Conservation (phyloP, 2,113 vertebrate species). For the Aleadryas rufinucha region DNA sequence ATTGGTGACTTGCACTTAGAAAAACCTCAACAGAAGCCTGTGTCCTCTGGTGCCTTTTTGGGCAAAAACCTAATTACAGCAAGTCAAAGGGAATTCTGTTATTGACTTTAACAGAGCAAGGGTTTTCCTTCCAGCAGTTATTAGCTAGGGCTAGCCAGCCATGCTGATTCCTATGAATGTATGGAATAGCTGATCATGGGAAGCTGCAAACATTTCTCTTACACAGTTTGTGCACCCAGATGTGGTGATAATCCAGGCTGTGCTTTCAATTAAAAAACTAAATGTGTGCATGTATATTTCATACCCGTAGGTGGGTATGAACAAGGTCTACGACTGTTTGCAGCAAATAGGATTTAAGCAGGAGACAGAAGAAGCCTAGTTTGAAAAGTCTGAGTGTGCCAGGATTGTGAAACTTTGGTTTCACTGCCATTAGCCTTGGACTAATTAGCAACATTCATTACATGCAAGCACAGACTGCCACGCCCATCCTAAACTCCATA, state of each 20-base stretch:
- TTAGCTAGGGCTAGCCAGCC: background rate
- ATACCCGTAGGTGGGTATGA: fast-evolving
- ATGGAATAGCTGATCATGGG: background rate
- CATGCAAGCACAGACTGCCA: background rate
- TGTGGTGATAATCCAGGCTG: background rate
- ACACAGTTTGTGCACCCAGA: background rate
- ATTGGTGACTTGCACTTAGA: background rate
- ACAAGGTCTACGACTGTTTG: background rate
- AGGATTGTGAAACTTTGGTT: background rate
- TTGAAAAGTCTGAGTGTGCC: background rate
- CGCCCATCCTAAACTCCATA: background rate
- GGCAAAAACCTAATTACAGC: background rate
- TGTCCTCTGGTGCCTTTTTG: background rate
- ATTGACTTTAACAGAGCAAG: background rate
- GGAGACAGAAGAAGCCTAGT: background rate
- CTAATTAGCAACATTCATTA: fast-evolving
- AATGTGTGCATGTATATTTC: background rate
- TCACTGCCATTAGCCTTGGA: background rate
- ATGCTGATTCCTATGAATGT: background rate
- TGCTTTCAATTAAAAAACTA: background rate
- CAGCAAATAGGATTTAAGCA: background rate
- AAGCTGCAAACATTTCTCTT: background rate
- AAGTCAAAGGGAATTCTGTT: background rate
- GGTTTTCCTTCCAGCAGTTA: background rate
- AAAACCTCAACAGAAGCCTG: background rate